These are phyloP conservation scores for Centropus unirufus DNA, from an alignment of 2,113 vertebrate species.

Conservation along the genomic window DNA sequence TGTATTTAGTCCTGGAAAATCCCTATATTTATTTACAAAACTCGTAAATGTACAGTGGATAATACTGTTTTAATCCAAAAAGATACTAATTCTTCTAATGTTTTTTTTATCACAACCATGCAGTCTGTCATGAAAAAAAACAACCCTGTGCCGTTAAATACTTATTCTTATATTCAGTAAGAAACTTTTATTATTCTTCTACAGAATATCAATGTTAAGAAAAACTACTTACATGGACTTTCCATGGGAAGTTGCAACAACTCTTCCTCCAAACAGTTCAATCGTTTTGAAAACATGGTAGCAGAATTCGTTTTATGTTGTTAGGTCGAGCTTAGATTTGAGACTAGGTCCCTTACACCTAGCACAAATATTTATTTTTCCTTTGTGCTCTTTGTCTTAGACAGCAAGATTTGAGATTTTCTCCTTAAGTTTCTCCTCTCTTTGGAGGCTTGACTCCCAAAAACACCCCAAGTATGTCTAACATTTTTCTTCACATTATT, in stretches of 20 bases:
- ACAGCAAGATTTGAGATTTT: neutral
- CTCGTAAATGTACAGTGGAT: neutral
- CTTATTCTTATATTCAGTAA: neutral
- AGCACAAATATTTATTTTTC: neutral
- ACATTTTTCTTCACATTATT: neutral
- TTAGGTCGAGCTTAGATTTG: neutral
- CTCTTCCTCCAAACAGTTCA: neutral
- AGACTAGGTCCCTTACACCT: neutral
- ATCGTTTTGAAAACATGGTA: rapidly evolving
- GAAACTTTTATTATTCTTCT: neutral
- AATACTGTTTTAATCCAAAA: neutral
- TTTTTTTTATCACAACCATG: neutral
- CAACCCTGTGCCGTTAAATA: neutral
- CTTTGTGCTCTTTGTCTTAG: neutral
- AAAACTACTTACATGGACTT: neutral
- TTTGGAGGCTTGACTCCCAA: neutral
- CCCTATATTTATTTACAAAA: neutral
- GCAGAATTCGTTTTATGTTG: rapidly evolving
- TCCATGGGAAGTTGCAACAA: neutral
- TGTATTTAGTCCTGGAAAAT: neutral
- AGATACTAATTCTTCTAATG: neutral
- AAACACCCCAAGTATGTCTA: neutral
- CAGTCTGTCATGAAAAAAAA: neutral
- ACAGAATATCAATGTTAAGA: neutral
- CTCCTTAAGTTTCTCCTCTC: neutral